phyloP scores from a whole-genome alignment of 2,113 vertebrate genomes.

The Anthoscopus minutus region DNA sequence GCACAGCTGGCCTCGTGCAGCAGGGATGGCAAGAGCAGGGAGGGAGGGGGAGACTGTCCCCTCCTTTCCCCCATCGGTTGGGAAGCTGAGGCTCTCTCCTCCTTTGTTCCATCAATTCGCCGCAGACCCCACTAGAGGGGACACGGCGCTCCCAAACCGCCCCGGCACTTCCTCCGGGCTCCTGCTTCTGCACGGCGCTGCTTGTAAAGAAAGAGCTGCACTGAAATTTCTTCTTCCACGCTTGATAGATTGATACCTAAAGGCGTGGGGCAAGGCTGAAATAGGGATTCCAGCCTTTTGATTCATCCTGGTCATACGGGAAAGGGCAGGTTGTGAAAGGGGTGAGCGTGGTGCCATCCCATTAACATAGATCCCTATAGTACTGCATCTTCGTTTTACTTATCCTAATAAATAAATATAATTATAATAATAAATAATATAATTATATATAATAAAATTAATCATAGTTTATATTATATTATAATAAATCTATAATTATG shows the following conservation, averaged over 20 bases:
- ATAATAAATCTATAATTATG: too few relatives aligned
- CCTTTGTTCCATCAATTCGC: not conserved
- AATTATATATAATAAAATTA: too few relatives aligned
- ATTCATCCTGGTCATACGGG: accelerated
- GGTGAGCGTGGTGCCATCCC: not conserved
- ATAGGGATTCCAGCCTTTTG: not conserved
- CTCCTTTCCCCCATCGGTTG: not conserved
- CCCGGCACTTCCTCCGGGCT: not conserved
- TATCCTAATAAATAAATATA: not conserved
- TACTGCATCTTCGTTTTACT: not conserved
- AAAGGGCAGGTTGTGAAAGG: not conserved
- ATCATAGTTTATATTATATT: too few relatives aligned
- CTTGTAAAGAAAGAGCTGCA: not conserved
- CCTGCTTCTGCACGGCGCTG: not conserved
- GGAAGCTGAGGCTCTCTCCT: not conserved
- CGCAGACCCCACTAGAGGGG: not conserved
- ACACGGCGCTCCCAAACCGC: not conserved
- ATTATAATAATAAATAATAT: too few relatives aligned
- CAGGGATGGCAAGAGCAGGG: not conserved
- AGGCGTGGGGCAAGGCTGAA: not conserved
- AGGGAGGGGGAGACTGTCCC: not conserved
- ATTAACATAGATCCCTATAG: not conserved
- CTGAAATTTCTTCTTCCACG: not conserved
- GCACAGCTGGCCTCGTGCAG: accelerated
- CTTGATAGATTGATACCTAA: not conserved